Base-by-base conservation (phyloP, 2,888 invertebrate genomes). In the Hanleya hanleyi region DNA sequence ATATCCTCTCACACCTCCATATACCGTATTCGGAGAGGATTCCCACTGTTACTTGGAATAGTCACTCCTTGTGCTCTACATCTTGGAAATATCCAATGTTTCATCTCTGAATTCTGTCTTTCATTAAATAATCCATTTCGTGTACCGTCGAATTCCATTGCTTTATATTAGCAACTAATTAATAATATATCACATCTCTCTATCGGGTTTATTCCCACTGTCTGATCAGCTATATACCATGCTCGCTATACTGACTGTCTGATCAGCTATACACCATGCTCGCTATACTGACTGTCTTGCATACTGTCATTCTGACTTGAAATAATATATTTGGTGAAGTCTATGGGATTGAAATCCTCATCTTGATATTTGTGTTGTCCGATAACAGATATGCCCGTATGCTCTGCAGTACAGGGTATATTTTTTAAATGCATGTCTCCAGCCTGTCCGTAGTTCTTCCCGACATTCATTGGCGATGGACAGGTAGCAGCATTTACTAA, bases 291-390 rank as follows among this genome's bases (percentile, higher is more conserved):
- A 22, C 57, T 57, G 57, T 57, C 57, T 15, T 4, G 15, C 29
- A 29, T 7, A 4, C 12, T 57, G 12, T 4, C n/a, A n/a, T n/a
- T 22, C 29, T 57, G 57, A 32, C 26, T 57, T 22, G 22, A 29
- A 22, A 57, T 57, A 32, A 57, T 57, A 57, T 57, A 57, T 57
- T 57, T 57, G 15, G 57, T 29, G 32, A 57, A 57, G 29, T 57
- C 57, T 15, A 57, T 57, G 1, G 57, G 57, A 29, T 57, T 57
- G 18, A 57, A 4, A 26, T 57, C 57, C 9, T 9, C 57, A 18
- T 22, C 26, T 29, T 57, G 57, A 29, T 57, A 57, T 22, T 22
- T 29, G 29, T 57, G 57, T 15, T 4, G 32, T 1, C 29, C 57
- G 2, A 57, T 18, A 15, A 57, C 32, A 22, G 57, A 57, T 15